Conservation (phyloP, 1,140 invertebrate species). For the Plutomurus gul region DNA sequence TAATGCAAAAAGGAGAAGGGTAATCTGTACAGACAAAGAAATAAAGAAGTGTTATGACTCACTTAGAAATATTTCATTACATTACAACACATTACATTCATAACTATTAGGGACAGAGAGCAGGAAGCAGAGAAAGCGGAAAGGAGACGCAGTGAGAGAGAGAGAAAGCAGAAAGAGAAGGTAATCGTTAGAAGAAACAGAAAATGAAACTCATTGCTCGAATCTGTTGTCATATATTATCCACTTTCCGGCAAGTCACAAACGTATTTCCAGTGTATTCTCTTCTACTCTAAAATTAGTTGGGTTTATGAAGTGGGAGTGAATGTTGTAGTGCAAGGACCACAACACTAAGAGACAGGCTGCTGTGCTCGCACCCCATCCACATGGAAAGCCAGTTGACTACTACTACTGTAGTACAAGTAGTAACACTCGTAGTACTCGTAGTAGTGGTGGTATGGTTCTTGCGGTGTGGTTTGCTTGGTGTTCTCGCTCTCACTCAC, state of each 20-base stretch:
- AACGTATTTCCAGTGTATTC: constrained; percentile 18
- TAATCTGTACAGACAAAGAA: neutral
- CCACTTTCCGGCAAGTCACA: constrained; percentile 30
- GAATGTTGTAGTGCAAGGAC: neutral
- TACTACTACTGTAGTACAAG: no score
- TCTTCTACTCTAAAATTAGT: constrained; percentile 27
- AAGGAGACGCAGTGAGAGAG: neutral
- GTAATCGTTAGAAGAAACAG: neutral
- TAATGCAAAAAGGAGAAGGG: neutral
- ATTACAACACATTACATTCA: neutral
- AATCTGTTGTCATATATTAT: constrained; percentile 45
- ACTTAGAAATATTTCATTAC: constrained; percentile 14
- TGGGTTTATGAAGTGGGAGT: constrained; percentile 27
- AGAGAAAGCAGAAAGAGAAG: neutral
- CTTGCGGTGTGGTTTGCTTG: neutral
- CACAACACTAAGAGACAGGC: neutral
- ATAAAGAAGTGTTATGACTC: neutral
- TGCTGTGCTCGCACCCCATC: no score
- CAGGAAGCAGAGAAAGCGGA: neutral
- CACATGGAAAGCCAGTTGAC: no score
- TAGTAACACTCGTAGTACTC: no score
- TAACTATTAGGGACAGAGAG: constrained; percentile 2
- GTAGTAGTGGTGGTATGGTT: no score
- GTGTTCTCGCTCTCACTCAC: no score
- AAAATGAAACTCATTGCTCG: neutral